phyloP scores from a whole-genome alignment of 2,888 invertebrate genomes.

The Ferrisia virgata region DNA sequence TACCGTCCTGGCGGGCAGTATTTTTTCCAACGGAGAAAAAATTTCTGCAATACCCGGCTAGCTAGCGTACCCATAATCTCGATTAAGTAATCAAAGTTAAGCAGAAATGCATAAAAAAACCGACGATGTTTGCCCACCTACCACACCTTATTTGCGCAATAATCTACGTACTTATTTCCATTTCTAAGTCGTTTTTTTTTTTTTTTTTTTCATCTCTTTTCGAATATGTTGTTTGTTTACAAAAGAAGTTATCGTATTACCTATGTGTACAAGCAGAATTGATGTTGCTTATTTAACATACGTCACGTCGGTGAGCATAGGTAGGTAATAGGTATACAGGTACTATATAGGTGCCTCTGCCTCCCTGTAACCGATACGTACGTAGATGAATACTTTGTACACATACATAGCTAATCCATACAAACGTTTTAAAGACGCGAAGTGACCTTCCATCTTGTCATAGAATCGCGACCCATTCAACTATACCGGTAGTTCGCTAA shows the following conservation, averaged over 20 bases:
- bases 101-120: too few species aligned
- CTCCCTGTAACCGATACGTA: neutral
- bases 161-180: neutral
- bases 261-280: neutral
- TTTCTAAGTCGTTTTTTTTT: neutral
- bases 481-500: neutral
- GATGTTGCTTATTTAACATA: neutral
- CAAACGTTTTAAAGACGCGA: neutral
- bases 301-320: too few species aligned
- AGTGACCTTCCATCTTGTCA: neutral
- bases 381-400: neutral
- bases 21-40: too few species aligned
- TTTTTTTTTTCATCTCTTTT: neutral
- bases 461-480: neutral
- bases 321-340: too few species aligned
- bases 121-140: neutral
- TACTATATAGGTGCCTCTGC: too few species aligned
- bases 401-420: neutral
- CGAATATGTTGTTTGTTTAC: neutral
- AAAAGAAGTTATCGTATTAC: neutral
- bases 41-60: too few species aligned
- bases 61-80: too few species aligned
- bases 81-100: too few species aligned
- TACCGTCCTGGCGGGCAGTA: too few species aligned
- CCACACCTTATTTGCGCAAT: neutral